Percentiles rank a stretch among this genome's conserved stretches.
These are phyloP conservation scores for Ciconia boyciana DNA, from an alignment of 2,113 vertebrate genomes.

Conservation along the genomic window DNA sequence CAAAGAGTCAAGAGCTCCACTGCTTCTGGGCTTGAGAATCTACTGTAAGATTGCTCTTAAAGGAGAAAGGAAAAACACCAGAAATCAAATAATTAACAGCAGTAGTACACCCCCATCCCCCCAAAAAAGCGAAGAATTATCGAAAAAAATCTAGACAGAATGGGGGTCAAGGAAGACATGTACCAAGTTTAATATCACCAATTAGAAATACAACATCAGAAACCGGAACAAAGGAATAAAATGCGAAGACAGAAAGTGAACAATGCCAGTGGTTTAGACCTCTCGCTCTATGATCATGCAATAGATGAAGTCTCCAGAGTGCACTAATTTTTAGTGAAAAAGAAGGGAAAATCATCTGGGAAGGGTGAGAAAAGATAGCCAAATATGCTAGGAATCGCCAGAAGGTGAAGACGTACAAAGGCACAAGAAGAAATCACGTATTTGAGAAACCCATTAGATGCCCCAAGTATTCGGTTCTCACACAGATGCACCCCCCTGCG, in stretches of 20 bases:
- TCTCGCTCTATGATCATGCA: background rate
- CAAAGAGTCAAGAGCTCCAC: background rate
- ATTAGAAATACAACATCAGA: background rate
- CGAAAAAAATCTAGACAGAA: background rate
- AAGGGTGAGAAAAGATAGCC: background rate
- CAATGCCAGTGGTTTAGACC: background rate
- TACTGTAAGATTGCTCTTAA: background rate
- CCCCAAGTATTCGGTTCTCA: background rate
- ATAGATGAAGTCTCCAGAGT: background rate
- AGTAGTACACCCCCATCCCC: background rate
- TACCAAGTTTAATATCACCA: background rate
- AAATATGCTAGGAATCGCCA: background rate
- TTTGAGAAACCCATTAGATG: background rate
- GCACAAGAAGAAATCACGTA: background rate
- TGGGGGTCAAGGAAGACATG: background rate
- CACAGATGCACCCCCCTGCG: rapidly evolving
- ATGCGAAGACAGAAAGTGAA: background rate
- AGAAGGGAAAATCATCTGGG: background rate
- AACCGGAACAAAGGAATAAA: background rate
- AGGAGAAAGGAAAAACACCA: background rate
- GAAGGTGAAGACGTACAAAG: background rate
- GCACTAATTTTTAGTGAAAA: background rate
- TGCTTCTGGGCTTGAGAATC: background rate
- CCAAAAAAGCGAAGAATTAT: background rate
- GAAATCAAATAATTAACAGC: background rate